Percentiles rank a stretch among this genome's conserved stretches.
Evolutionary conservation across 2,797 vertebrate species (phyloP).

Genomic region (Salarias fasciatus): DNA sequence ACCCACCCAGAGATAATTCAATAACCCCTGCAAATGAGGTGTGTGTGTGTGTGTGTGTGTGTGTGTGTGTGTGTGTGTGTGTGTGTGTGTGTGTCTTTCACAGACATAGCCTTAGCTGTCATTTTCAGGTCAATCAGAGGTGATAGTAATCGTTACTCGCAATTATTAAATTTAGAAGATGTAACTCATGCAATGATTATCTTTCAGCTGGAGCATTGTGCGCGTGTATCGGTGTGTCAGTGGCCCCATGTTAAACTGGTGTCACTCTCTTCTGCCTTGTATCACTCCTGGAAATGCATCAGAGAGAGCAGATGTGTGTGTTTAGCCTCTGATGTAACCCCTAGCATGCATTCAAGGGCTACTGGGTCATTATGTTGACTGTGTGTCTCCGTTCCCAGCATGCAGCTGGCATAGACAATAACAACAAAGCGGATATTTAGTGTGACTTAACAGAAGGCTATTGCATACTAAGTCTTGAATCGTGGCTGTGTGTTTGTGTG

Average conservation of each 20-base stretch:
- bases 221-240: constrained; percentile 8
- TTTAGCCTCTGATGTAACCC: constrained; percentile 58
- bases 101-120: constrained; percentile 26
- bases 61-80: background rate
- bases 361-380: constrained; percentile 58
- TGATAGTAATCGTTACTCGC: constrained; percentile 65
- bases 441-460: constrained; percentile 56
- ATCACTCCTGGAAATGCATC: constrained; percentile 30
- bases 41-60: constrained; percentile 1
- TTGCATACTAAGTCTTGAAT: constrained; percentile 41
- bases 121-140: constrained; percentile 69
- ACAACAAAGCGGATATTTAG: constrained; percentile 74
- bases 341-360: constrained; percentile 54
- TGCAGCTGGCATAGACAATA: constrained; percentile 66
- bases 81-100: background rate
- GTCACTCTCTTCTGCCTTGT: constrained; percentile 31
- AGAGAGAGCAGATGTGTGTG: constrained; percentile 57
- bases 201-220: constrained; percentile 21
- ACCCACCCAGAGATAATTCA: constrained; percentile 76
- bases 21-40: constrained; percentile 69
- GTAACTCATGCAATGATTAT: constrained; percentile 56
- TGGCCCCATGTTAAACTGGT: constrained; percentile 45
- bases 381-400: constrained; percentile 60
- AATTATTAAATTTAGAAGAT: constrained; percentile 70
- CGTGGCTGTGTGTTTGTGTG: constrained; percentile 34